Conservation (phyloP, 1,140 invertebrate genomes). For the Trichoplusia ni region DNA sequence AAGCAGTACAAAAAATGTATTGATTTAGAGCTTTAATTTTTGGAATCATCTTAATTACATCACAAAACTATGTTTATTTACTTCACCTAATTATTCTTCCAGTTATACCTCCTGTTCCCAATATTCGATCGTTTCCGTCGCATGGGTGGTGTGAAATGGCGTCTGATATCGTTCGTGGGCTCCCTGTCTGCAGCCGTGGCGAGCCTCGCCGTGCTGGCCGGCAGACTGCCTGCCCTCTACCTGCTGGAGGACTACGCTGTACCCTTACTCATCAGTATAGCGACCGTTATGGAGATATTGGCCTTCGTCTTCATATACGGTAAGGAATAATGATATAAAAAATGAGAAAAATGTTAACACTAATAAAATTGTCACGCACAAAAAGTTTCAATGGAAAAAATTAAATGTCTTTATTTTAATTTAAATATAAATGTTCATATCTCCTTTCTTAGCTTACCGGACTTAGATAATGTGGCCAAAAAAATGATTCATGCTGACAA, state of each 20-base stretch:
- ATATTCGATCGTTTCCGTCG: conserved; percentile 62
- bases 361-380: too few species aligned
- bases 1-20: too few species aligned
- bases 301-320: conserved; percentile 70
- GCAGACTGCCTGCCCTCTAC: conserved; percentile 43
- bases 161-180: conserved; percentile 42
- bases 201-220: conserved; percentile 38
- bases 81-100: conserved; percentile 27
- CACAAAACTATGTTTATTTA: background rate
- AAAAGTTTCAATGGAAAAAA: too few species aligned
- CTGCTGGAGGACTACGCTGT: conserved; percentile 53
- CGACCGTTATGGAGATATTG: conserved; percentile 55
- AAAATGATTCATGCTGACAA: too few species aligned
- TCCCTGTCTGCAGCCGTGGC: conserved; percentile 45
- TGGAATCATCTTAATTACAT: too few species aligned
- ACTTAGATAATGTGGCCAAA: too few species aligned
- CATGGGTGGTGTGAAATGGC: conserved; percentile 53
- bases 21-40: too few species aligned
- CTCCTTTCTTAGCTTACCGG: too few species aligned
- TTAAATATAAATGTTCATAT: too few species aligned
- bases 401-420: too few species aligned
- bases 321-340: conserved; percentile 40
- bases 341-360: background rate
- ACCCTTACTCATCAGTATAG: conserved; percentile 51
- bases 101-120: conserved; percentile 59